These are phyloP conservation scores for Platorchestia sp. DNA, from an alignment of 1,140 invertebrate genomes.

Conservation along the genomic window DNA sequence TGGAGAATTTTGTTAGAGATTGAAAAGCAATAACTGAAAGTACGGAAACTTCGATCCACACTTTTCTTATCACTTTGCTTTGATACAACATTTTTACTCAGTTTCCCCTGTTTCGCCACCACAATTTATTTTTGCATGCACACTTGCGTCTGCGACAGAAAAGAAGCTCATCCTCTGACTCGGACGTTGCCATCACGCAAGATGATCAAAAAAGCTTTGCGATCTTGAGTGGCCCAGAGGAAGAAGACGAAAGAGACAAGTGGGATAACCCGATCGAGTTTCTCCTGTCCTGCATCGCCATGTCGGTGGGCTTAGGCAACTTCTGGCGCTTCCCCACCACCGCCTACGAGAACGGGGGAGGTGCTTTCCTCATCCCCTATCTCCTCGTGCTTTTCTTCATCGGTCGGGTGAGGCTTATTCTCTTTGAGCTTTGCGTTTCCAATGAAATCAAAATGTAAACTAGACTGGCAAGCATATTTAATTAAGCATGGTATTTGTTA, in stretches of 20 bases:
- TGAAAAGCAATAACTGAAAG: too few species aligned
- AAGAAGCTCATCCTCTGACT: neutral
- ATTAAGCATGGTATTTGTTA: too few species aligned
- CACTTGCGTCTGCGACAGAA: neutral
- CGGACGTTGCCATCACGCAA: neutral
- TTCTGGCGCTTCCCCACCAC: slow-evolving; percentile 74
- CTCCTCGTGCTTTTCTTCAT: slow-evolving; percentile 75
- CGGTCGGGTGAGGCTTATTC: slow-evolving; percentile 69
- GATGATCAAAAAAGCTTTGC: neutral
- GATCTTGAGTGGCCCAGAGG: neutral
- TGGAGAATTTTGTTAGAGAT: too few species aligned
- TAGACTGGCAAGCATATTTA: too few species aligned
- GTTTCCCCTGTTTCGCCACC: neutral
- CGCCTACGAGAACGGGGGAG: slow-evolving; percentile 72
- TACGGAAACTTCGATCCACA: neutral
- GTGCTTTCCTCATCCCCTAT: slow-evolving; percentile 76
- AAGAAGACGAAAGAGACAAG: slow-evolving; percentile 62
- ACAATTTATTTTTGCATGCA: neutral
- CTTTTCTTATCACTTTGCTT: neutral
- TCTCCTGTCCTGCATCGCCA: slow-evolving; percentile 73
- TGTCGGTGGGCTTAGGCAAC: slow-evolving; percentile 74
- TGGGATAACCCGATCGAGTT: slow-evolving; percentile 69
- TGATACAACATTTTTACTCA: neutral
- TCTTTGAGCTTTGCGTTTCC: too few species aligned
- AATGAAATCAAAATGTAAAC: too few species aligned